Base-by-base conservation (phyloP, 2,113 vertebrate species). In the Eulemur macaco region DNA sequence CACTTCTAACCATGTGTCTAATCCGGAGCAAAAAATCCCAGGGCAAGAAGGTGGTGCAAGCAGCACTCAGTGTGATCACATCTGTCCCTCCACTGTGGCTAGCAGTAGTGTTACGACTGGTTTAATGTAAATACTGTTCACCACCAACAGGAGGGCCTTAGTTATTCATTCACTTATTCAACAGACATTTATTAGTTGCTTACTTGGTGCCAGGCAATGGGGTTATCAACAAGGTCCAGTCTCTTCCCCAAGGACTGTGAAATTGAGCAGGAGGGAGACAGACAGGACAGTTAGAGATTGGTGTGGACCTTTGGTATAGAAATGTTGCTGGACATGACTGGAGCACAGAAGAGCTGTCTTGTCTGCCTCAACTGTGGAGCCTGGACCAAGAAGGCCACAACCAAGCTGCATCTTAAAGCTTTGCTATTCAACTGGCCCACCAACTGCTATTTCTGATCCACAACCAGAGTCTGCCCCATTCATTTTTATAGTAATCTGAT, bases 131-230 rank as follows among this genome's bases (percentile, higher is more conserved):
- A 29, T 47, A 23, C 56, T 7, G 10, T 3, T 90, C 17, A 64
- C 34, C 50, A 34, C 12, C 9, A 69, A 9, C 0, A 2, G 78
- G 21, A n/a, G 0, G 25, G 45, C n/a, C n/a, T 50, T 10, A n/a
- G 50, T 64, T 18, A 17, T 7, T 56, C 17, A 31, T 2, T 71
- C 66, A 69, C 21, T 11, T 13, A 45, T 3, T 82, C 71, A 69
- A 25, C 42, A 34, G 8, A 56, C n/a, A 47, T 18, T 82, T 50
- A 56, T 15, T 13, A 39, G 60, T 20, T 23, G 52, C 11, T 39
- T 5, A 7, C 14, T 5, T 80, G 42, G 42, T 45, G 39, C 27
- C 20, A 71, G 86, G 64, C 56, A 37, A 6, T 3, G 8, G 50
- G 25, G 45, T 68, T 73, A 69, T 56, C 39, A 74, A n/a, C 29